Evolutionary conservation across 2,113 vertebrate species (phyloP).

Genomic region (Axis porcinus): DNA sequence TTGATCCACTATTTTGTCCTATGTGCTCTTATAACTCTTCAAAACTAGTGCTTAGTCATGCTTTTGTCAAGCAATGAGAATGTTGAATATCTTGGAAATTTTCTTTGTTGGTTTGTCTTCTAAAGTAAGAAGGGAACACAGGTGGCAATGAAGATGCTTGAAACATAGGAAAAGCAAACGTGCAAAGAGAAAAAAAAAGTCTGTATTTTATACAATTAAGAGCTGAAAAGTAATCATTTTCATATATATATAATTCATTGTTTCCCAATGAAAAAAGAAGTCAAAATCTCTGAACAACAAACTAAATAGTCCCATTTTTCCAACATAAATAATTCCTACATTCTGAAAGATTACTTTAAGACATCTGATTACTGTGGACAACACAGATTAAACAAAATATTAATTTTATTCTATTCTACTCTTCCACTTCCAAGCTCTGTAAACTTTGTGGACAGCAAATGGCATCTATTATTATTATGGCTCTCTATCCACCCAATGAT

Average conservation of each 20-base stretch:
- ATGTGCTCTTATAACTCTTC: neutral
- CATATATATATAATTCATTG: neutral
- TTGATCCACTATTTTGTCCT: neutral
- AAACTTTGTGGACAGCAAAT: neutral
- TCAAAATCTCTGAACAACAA: neutral
- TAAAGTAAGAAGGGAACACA: constrained; percentile 1
- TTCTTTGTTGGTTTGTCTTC: neutral
- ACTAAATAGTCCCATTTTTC: neutral
- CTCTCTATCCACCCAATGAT: neutral
- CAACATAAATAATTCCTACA: neutral
- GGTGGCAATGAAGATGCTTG: neutral
- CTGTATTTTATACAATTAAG: neutral
- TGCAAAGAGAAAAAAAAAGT: neutral
- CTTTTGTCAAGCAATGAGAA: neutral
- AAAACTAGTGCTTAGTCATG: neutral
- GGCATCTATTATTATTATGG: neutral
- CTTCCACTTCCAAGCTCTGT: neutral
- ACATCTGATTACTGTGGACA: neutral
- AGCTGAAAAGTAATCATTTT: neutral
- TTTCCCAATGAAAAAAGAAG: neutral
- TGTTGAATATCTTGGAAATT: neutral
- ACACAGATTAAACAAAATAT: neutral
- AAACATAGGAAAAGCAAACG: neutral
- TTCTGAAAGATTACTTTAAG: neutral
- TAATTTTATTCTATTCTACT: neutral